Conservation (phyloP, 2,797 vertebrate genomes). For the Threskiornis aethiopicus region DNA sequence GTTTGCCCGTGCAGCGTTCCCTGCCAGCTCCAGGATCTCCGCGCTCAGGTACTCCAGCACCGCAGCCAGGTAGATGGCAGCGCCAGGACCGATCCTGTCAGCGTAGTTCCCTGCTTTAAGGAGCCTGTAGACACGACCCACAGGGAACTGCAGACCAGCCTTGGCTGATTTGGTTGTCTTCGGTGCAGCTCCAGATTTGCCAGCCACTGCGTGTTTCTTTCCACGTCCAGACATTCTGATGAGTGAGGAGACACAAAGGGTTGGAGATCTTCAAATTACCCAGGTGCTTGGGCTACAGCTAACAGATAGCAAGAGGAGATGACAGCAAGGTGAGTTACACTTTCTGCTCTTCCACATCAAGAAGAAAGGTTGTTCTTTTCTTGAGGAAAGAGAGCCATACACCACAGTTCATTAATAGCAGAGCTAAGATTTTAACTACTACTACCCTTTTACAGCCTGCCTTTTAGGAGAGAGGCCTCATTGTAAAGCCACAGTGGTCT, state of each 20-base stretch:
- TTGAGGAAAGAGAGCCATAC: background rate
- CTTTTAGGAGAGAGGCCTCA: background rate
- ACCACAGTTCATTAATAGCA: background rate
- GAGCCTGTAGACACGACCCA: slow-evolving; percentile 74
- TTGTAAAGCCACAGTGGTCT: background rate
- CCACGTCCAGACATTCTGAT: slow-evolving; percentile 79
- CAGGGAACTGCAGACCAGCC: slow-evolving; percentile 79
- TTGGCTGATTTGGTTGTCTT: slow-evolving; percentile 42
- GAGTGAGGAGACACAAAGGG: background rate
- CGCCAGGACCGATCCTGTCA: slow-evolving; percentile 49
- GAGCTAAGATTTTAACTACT: background rate
- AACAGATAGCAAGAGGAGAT: accelerated
- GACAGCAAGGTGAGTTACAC: background rate
- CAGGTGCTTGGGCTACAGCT: background rate
- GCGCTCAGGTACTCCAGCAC: slow-evolving; percentile 82
- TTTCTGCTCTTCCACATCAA: background rate
- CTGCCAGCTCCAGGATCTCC: slow-evolving; percentile 80
- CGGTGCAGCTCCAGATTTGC: background rate
- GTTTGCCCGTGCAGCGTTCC: slow-evolving; percentile 76
- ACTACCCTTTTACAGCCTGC: background rate
- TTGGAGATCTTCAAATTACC: background rate
- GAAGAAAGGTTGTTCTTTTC: background rate
- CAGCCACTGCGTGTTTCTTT: slow-evolving; percentile 63
- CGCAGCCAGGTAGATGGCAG: slow-evolving; percentile 76
- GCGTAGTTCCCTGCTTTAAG: slow-evolving; percentile 73